These are phyloP conservation scores for Agapetus fuscipes DNA, from an alignment of 2,888 invertebrate genomes.

Conservation along the genomic window DNA sequence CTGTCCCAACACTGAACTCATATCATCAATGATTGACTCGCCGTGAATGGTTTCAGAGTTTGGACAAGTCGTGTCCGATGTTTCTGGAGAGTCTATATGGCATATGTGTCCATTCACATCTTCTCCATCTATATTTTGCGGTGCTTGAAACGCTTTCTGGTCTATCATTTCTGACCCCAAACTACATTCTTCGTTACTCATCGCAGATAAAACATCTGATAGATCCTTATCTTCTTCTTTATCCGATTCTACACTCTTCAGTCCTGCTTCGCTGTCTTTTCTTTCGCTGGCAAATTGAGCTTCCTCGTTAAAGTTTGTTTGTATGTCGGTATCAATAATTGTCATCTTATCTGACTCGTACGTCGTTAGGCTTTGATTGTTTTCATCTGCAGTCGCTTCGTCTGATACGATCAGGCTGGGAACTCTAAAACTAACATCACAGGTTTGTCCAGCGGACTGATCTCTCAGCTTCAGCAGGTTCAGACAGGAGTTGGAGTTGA, in stretches of 20 bases:
- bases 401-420: conserved; percentile 43
- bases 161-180: conserved; percentile 59
- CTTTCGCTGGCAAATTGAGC: conserved; percentile 25
- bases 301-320: conserved; percentile 29
- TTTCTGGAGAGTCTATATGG: conserved; percentile 77
- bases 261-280: neutral
- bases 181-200: conserved; percentile 64
- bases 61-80: conserved; percentile 59
- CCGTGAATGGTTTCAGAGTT: conserved; percentile 67
- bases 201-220: conserved; percentile 49
- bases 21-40: conserved; percentile 69
- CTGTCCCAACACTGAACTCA: conserved; percentile 64
- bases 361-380: conserved; percentile 23
- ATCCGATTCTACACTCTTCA: conserved; percentile 24
- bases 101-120: conserved; percentile 49
- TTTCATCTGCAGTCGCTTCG: conserved; percentile 20
- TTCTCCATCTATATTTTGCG: conserved; percentile 37
- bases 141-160: conserved; percentile 35
- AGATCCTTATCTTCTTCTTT: conserved; percentile 43
- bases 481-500: conserved; percentile 42
- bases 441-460: conserved; percentile 25
- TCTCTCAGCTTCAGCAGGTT: conserved; percentile 28
- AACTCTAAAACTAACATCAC: conserved; percentile 40
- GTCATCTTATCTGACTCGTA: conserved; percentile 54
- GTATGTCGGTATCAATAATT: conserved; percentile 54